Percentiles rank a stretch among this genome's conserved stretches.
Conservation (phyloP, 2,888 invertebrate species). For the Chironomus tentans region DNA sequence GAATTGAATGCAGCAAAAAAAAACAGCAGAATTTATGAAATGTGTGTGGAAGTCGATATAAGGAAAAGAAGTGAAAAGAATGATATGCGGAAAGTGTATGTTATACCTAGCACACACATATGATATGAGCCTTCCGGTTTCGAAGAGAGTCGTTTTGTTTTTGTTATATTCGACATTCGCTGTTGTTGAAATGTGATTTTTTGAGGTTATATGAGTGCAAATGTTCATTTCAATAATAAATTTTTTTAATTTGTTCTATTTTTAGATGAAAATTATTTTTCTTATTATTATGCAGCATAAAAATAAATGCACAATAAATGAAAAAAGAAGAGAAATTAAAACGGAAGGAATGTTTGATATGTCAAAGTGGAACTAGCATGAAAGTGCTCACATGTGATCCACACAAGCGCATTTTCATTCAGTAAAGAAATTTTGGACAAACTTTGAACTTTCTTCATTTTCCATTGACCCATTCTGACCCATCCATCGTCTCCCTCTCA, state of each 20-base stretch:
- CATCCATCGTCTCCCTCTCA: too few species aligned
- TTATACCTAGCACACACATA: neutral
- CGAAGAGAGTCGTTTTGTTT: neutral
- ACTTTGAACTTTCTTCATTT: too few species aligned
- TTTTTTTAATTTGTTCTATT: neutral
- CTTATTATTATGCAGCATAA: neutral
- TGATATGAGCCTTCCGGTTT: slow-evolving; percentile 20
- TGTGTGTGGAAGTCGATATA: too few species aligned
- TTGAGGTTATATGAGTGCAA: neutral
- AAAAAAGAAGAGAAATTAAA: neutral
- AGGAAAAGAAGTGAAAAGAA: neutral
- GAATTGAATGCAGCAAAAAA: too few species aligned
- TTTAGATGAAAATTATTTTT: neutral
- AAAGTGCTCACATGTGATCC: too few species aligned
- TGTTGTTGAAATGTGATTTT: neutral
- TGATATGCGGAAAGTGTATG: neutral
- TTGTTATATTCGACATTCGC: neutral
- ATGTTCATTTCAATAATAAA: too few species aligned
- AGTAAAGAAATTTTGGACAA: too few species aligned
- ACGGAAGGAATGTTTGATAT: neutral
- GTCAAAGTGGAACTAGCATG: neutral
- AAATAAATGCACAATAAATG: neutral
- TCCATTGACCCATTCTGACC: too few species aligned
- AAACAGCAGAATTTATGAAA: too few species aligned
- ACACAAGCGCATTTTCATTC: too few species aligned